Conservation (phyloP, 2,888 invertebrate species). For the Siphlonurus alternatus region DNA sequence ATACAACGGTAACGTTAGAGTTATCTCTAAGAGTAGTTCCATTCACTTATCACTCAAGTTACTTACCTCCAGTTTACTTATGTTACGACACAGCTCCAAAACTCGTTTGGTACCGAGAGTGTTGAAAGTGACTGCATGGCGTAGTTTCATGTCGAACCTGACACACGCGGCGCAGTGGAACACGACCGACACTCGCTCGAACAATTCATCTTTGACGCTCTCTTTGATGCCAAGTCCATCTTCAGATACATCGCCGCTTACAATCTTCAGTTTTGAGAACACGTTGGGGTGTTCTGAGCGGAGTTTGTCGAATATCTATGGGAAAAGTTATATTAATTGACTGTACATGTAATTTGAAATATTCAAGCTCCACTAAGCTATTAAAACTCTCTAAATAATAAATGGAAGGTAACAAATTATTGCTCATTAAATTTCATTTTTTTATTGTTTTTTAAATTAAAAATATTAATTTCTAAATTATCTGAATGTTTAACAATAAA, state of each 20-base stretch:
- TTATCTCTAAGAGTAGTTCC: too few species aligned
- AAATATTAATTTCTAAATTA: too few species aligned
- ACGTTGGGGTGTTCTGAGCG: slow-evolving; percentile 18
- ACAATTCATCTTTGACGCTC: slow-evolving; percentile 16
- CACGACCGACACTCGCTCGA: slow-evolving; percentile 31
- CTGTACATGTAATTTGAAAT: too few species aligned
- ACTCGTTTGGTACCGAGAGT: slow-evolving; percentile 35
- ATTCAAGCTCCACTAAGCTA: too few species aligned
- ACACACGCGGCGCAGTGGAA: slow-evolving; percentile 46
- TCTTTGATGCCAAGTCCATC: slow-evolving; percentile 17
- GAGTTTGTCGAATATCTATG: slow-evolving; percentile 21
- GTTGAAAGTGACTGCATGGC: slow-evolving; percentile 37
- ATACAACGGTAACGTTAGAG: too few species aligned
- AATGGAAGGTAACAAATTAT: too few species aligned
- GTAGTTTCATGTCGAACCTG: slow-evolving; percentile 38
- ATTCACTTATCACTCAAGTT: too few species aligned
- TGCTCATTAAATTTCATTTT: too few species aligned
- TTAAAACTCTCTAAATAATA: too few species aligned
- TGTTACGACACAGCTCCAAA: slow-evolving; percentile 33
- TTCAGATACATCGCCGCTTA: slow-evolving; percentile 21
- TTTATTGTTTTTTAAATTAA: too few species aligned
- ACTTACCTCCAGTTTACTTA: slow-evolving; percentile 31
- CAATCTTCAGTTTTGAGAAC: slow-evolving; percentile 23
- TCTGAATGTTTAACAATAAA: too few species aligned
- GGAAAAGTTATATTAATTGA: background rate